phyloP scores from a whole-genome alignment of 2,888 invertebrate species.

The Geophilus truncorum region DNA sequence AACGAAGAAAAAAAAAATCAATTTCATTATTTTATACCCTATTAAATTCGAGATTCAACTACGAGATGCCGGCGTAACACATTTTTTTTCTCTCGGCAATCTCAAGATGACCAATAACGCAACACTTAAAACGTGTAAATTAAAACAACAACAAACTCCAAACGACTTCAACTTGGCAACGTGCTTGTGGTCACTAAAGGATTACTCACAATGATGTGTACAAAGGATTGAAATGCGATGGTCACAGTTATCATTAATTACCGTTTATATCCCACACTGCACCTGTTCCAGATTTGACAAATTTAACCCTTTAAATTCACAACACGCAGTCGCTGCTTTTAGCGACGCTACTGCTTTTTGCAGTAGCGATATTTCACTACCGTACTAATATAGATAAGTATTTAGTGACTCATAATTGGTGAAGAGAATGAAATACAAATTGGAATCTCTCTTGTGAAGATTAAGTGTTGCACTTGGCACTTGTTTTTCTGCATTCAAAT shows the following conservation, averaged over 20 bases:
- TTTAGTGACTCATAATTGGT: too few species aligned
- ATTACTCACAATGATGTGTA: not conserved
- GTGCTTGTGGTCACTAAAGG: not conserved
- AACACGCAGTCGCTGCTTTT: not conserved
- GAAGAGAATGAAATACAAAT: too few species aligned
- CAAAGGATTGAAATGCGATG: not conserved
- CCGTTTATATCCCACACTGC: not conserved
- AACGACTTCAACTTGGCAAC: not conserved
- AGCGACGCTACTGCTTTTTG: too few species aligned
- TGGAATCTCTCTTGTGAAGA: too few species aligned
- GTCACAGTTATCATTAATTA: not conserved
- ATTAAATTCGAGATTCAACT: not conserved
- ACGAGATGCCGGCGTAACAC: too few species aligned
- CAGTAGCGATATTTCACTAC: too few species aligned
- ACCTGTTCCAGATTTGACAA: not conserved
- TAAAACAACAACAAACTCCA: not conserved
- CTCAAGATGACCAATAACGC: too few species aligned
- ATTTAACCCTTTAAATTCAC: not conserved
- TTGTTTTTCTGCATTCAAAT: too few species aligned
- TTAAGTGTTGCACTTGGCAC: not conserved
- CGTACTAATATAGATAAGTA: too few species aligned
- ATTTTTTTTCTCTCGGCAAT: too few species aligned
- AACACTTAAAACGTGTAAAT: too few species aligned
- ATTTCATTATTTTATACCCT: not conserved
- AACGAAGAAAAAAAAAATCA: not conserved